phyloP scores from a whole-genome alignment of 2,113 vertebrate genomes.

The Solea solea region DNA sequence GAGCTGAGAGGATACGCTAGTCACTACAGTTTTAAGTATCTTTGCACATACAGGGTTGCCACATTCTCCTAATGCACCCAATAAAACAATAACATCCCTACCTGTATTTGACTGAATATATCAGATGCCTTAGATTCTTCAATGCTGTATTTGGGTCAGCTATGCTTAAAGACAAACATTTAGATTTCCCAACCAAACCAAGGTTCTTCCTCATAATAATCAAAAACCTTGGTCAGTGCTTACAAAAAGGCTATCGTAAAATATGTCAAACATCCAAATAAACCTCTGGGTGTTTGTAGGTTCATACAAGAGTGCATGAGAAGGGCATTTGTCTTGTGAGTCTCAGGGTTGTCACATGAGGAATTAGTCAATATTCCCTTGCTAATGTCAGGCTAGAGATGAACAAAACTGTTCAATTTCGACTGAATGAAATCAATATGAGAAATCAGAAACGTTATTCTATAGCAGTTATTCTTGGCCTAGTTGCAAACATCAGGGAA shows the following conservation, averaged over 20 bases:
- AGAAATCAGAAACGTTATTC: too few species aligned
- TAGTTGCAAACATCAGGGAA: too few species aligned
- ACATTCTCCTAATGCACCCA: conserved; percentile 16
- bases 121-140: conserved; percentile 58
- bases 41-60: conserved; percentile 6
- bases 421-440: too few species aligned
- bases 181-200: conserved; percentile 33
- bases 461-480: too few species aligned
- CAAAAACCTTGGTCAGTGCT: conserved; percentile 35
- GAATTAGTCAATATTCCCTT: conserved; percentile 39
- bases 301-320: neutral
- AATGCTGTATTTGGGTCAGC: conserved; percentile 41
- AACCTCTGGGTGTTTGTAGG: neutral
- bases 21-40: too few species aligned
- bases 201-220: conserved; percentile 36
- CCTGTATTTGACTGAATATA: conserved; percentile 34
- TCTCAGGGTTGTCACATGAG: conserved; percentile 59
- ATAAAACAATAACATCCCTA: conserved; percentile 30
- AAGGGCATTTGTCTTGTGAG: conserved; percentile 30
- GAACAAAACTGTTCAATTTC: too few species aligned
- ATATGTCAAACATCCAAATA: conserved; percentile 34
- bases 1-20: too few species aligned
- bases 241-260: conserved; percentile 29
- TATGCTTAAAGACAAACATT: conserved; percentile 57
- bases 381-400: conserved; percentile 1